A percentile compares a stretch with the other conserved stretches of the same genome.
Conservation (phyloP, 2,113 vertebrate genomes). For the Lates calcarifer region DNA sequence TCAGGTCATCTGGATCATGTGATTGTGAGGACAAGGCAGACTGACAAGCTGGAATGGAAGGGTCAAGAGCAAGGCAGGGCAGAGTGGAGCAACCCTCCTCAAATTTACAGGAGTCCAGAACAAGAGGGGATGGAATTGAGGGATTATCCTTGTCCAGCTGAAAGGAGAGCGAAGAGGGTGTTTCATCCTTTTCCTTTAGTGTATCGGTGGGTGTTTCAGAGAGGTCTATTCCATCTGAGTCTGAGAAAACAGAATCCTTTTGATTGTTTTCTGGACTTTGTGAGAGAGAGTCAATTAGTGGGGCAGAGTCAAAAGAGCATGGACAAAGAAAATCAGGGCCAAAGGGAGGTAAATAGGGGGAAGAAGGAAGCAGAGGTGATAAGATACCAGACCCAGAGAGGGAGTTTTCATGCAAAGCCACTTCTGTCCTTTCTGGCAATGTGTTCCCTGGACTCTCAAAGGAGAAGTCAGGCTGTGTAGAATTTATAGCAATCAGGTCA, state of each 20-base stretch:
- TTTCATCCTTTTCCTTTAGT: constrained; percentile 13
- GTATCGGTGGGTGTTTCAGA: background rate
- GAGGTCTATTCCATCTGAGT: background rate
- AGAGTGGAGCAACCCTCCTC: background rate
- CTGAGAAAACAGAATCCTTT: background rate
- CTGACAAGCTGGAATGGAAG: background rate
- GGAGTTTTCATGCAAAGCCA: background rate
- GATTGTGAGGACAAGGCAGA: background rate
- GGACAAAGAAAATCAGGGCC: too few species aligned
- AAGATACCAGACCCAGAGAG: too few species aligned
- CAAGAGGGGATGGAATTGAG: background rate
- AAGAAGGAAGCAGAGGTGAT: background rate
- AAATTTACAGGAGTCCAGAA: background rate
- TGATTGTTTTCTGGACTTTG: constrained; percentile 11
- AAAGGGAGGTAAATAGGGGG: too few species aligned
- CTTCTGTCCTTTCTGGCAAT: background rate
- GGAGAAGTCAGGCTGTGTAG: background rate
- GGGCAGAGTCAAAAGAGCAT: too few species aligned
- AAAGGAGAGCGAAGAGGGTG: background rate
- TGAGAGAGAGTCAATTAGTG: too few species aligned
- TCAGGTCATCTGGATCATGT: background rate
- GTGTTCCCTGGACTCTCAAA: background rate
- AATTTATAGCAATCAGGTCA: background rate
- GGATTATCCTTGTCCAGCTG: background rate
- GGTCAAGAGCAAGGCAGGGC: background rate